Evolutionary conservation across 2,797 vertebrate genomes (phyloP).

Genomic region (Sus cebifrons): DNA sequence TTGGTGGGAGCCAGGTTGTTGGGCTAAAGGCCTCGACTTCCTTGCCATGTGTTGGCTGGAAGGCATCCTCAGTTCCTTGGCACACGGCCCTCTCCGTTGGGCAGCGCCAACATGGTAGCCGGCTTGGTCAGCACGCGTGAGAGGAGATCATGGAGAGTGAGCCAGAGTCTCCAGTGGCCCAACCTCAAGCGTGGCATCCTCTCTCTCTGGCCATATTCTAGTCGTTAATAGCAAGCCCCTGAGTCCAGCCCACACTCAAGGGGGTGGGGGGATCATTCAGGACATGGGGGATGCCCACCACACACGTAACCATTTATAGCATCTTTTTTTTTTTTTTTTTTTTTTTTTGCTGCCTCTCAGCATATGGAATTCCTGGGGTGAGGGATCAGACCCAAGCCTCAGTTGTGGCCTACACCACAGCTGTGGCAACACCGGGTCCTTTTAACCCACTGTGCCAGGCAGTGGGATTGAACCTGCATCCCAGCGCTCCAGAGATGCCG

Average conservation of each 20-base stretch:
- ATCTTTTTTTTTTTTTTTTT: slow-evolving; percentile 10
- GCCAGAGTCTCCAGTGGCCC: neutral
- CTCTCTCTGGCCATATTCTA: slow-evolving; percentile 6
- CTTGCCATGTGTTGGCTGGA: neutral
- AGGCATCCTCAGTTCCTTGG: neutral
- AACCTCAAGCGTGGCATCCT: neutral
- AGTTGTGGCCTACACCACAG: no score
- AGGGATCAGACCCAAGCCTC: no score
- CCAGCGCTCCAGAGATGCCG: no score
- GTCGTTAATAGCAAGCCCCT: slow-evolving; percentile 54
- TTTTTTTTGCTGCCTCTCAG: no score
- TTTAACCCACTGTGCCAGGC: no score
- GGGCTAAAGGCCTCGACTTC: neutral
- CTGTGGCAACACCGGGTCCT: no score
- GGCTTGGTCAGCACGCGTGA: neutral
- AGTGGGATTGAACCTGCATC: no score
- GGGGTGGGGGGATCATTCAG: neutral
- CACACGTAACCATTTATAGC: slow-evolving; percentile 20
- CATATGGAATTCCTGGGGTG: no score
- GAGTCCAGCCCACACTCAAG: neutral
- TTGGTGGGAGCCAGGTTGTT: neutral
- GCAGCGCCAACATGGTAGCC: neutral
- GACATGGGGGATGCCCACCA: neutral
- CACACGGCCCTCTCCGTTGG: neutral
- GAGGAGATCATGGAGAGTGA: neutral